phyloP scores from a whole-genome alignment of 2,888 invertebrate genomes.

The Teinopalpus imperialis region DNA sequence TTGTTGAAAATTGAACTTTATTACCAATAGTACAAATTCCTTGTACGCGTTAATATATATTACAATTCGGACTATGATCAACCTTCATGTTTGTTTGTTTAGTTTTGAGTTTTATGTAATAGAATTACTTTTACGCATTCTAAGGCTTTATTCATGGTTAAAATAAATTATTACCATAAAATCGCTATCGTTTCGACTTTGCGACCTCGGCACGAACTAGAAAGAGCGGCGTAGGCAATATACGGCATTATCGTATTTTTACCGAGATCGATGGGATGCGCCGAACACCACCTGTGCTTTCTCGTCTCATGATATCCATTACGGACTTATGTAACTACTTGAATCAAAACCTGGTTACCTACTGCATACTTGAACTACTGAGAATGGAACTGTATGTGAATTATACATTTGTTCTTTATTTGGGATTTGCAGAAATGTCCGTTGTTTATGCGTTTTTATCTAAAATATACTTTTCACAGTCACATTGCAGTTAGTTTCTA shows the following conservation, averaged over 20 bases:
- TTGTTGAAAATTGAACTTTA: too few species aligned
- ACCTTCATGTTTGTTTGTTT: too few species aligned
- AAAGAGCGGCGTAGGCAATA: slow-evolving; percentile 44
- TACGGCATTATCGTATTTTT: slow-evolving; percentile 62
- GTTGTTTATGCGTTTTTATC: too few species aligned
- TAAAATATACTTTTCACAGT: too few species aligned
- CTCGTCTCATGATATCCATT: slow-evolving; percentile 37
- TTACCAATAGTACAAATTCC: too few species aligned
- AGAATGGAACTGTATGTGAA: neutral
- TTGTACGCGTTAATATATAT: too few species aligned
- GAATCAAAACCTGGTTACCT: slow-evolving; percentile 6
- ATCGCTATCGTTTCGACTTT: slow-evolving; percentile 12
- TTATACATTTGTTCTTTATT: neutral
- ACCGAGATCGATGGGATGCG: slow-evolving; percentile 60
- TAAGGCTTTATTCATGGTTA: too few species aligned
- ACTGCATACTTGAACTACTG: neutral
- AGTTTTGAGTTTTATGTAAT: too few species aligned
- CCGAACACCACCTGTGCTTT: slow-evolving; percentile 54
- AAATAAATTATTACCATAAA: neutral
- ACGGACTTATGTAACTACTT: slow-evolving; percentile 23
- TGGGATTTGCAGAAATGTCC: too few species aligned
- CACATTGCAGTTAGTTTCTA: too few species aligned
- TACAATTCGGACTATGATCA: too few species aligned
- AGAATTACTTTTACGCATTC: too few species aligned
- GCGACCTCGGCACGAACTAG: slow-evolving; percentile 14